phyloP scores from a whole-genome alignment of 2,888 invertebrate species.

The Adineta ricciae region DNA sequence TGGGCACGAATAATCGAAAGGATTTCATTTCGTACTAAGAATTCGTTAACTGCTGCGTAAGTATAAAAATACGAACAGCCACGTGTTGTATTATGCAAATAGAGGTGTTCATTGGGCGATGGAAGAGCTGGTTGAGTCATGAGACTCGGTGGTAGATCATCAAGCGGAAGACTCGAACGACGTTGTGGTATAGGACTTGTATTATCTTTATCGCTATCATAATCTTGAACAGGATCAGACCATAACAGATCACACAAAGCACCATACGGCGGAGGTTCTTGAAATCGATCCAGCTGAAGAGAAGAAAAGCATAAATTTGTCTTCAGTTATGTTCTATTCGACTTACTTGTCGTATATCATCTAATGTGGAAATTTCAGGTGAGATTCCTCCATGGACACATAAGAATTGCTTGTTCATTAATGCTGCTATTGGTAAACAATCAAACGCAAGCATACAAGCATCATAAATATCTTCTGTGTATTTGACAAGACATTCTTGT shows the following conservation, averaged over 20 bases:
- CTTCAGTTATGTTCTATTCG: neutral
- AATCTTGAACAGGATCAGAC: conserved; percentile 21
- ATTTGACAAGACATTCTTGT: conserved; percentile 47
- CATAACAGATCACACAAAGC: conserved; percentile 1
- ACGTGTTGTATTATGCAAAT: neutral
- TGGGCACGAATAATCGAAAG: conserved; percentile 15
- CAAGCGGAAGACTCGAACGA: neutral
- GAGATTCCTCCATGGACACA: conserved; percentile 21
- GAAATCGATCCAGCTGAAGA: neutral
- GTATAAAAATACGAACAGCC: conserved; percentile 20
- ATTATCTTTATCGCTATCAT: conserved; percentile 53
- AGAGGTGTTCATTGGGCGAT: neutral
- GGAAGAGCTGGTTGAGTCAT: neutral
- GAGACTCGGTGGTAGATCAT: neutral
- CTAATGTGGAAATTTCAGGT: conserved; percentile 66
- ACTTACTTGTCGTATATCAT: conserved; percentile 63
- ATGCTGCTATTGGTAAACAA: conserved; percentile 22
- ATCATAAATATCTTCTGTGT: conserved; percentile 97
- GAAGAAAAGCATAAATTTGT: neutral
- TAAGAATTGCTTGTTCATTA: conserved; percentile 1
- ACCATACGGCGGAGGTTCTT: neutral
- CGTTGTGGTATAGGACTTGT: conserved; percentile 71
- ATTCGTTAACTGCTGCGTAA: conserved; percentile 7
- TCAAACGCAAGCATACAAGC: conserved; percentile 51
- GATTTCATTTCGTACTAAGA: neutral